Evolutionary conservation across 2,888 invertebrate genomes (phyloP).

Genomic region (Octonoba sinensis): DNA sequence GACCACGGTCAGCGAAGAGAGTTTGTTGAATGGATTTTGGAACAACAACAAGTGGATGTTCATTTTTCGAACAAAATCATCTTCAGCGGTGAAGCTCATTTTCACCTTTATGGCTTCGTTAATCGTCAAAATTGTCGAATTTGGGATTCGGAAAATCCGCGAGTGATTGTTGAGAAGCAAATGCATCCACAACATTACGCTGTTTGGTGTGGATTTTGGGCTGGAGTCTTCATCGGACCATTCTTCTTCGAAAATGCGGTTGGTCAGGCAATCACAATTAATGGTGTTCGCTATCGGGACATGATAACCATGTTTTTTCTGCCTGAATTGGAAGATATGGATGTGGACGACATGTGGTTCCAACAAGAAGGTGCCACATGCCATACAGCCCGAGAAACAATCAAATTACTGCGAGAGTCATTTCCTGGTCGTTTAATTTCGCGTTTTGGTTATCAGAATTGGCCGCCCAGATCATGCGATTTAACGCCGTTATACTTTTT

Average conservation of each 20-base stretch:
- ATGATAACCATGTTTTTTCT: too few relatives aligned
- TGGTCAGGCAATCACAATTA: too few relatives aligned
- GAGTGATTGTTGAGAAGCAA: constrained; percentile 11
- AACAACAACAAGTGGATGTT: too few relatives aligned
- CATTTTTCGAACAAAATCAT: constrained; percentile 2
- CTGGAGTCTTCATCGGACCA: too few relatives aligned
- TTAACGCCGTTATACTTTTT: too few relatives aligned
- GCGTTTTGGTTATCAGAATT: constrained; percentile 13
- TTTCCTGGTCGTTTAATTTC: constrained; percentile 35
- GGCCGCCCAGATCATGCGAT: too few relatives aligned
- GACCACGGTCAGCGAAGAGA: too few relatives aligned
- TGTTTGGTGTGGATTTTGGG: background rate
- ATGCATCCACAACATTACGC: background rate
- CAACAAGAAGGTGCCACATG: constrained; percentile 23
- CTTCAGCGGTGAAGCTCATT: constrained; percentile 1
- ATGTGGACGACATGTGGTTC: constrained; percentile 20
- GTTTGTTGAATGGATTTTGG: too few relatives aligned
- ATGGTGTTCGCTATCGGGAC: too few relatives aligned
- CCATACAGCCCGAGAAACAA: constrained; percentile 26
- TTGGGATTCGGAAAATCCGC: constrained; percentile 14
- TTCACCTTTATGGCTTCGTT: too few relatives aligned
- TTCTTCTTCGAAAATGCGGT: too few relatives aligned
- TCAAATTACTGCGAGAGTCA: constrained; percentile 17
- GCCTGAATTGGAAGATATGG: too few relatives aligned
- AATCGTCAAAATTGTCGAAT: background rate